phyloP scores from a whole-genome alignment of 2,888 invertebrate genomes.

The Trilocha varians region DNA sequence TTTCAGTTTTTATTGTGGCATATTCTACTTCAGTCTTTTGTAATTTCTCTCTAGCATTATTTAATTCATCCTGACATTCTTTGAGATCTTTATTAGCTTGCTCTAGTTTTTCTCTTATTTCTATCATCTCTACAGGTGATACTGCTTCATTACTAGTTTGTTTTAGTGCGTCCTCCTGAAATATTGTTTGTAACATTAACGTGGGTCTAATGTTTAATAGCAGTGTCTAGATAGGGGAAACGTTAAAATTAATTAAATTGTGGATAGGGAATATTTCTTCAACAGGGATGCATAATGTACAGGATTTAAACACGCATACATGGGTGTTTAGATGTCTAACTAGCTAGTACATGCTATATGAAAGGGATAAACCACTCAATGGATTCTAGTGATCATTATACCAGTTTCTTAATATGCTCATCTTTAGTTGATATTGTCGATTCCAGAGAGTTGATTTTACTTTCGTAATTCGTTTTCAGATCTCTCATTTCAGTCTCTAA shows the following conservation, averaged over 20 bases:
- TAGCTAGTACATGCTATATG: background rate
- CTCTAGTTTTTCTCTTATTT: conserved; percentile 61
- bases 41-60: conserved; percentile 39
- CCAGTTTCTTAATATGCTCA: conserved; percentile 75
- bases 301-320: no score
- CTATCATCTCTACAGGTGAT: conserved; percentile 63
- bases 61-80: conserved; percentile 50
- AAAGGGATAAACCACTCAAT: background rate
- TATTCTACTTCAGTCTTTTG: conserved; percentile 63
- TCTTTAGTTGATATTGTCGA: conserved; percentile 74
- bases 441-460: conserved; percentile 74
- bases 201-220: background rate
- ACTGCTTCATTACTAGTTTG: conserved; percentile 60
- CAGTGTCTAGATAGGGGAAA: no score
- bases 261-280: no score
- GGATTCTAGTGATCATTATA: conserved; percentile 40
- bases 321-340: background rate
- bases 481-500: conserved; percentile 66
- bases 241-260: no score
- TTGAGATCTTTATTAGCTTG: conserved; percentile 41
- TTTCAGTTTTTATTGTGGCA: conserved; percentile 51
- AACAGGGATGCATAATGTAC: no score
- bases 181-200: conserved; percentile 9
- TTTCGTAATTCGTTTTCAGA: conserved; percentile 71
- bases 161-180: conserved; percentile 55